phyloP scores from a whole-genome alignment of 1,140 invertebrate genomes.

The Lepidurus apus region DNA sequence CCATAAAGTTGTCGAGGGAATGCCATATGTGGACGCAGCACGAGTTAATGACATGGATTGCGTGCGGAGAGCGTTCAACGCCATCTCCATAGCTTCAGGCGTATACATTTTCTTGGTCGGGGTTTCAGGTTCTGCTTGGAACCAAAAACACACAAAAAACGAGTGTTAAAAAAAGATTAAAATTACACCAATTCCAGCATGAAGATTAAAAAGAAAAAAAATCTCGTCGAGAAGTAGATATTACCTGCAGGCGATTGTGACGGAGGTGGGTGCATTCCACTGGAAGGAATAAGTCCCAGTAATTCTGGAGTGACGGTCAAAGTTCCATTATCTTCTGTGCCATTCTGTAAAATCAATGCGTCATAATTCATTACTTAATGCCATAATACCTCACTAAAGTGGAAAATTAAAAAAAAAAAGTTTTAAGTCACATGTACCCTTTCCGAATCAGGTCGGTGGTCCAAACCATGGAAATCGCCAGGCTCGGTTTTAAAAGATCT shows the following conservation, averaged over 20 bases:
- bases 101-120: constrained; percentile 65
- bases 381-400: not conserved
- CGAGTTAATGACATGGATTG: constrained; percentile 83
- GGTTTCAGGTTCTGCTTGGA: constrained; percentile 32
- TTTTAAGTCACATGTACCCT: not conserved
- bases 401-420: not conserved
- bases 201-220: constrained; percentile 3
- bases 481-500: constrained; percentile 34
- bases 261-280: constrained; percentile 38
- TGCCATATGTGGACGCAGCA: constrained; percentile 72
- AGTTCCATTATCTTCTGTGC: constrained; percentile 28
- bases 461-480: constrained; percentile 26
- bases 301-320: constrained; percentile 63
- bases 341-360: constrained; percentile 24
- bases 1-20: constrained; percentile 83
- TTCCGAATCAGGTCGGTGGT: constrained; percentile 11
- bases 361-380: not conserved
- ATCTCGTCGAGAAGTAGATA: not conserved
- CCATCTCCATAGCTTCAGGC: constrained; percentile 79
- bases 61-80: constrained; percentile 72
- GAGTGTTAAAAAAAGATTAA: too few relatives aligned
- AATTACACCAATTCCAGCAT: too few relatives aligned
- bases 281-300: constrained; percentile 57
- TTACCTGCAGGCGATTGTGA: constrained; percentile 32
- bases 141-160: constrained; percentile 23